Evolutionary conservation across 2,888 invertebrate species (phyloP), one percentile per base, ranked within the genome.

Genomic region (Eupithecia tripunctaria): DNA sequence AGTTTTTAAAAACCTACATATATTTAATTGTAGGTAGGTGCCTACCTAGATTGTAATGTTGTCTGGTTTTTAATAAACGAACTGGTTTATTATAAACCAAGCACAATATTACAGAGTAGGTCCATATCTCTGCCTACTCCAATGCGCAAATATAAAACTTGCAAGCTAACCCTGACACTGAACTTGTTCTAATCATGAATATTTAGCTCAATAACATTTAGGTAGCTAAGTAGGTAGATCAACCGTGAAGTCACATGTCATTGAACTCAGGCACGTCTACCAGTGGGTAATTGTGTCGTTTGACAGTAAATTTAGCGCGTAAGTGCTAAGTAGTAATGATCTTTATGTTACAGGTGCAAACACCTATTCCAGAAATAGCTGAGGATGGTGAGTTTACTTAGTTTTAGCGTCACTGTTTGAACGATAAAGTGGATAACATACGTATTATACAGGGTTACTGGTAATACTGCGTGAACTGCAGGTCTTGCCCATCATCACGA

Each of bases 351-450:
- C 90, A 98, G 98, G 97, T 98, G 92, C 97, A 98, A 95, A 96
- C 96, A 29, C 96, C 97, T 0, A 96, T 98, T 79, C 98, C 98
- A 51, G 96, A 96, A 88, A 97, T 98, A 67, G 94, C 95, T 29
- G 96, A 96, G 41, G 95, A 97, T 91, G 97, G 97, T 97, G 91
- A 95, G 96, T 84, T 38, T 12, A 32, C 67, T 66, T 38, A 27
- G 18, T 10, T 29, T 32, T 8, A 12, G n/a, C 62, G n/a, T 29
- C 10, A 18, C 29, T 29, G 4, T 29, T 60, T 29, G 15, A 60
- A 60, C 25, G 14, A 56, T 12, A 25, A 4, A 15, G 15, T 41
- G 5, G 41, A 41, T 5, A 41, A 38, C 12, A 14, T 38, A 38
- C 2, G 2, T 12, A 14, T 38, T 38, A 38, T 36, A 36, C 36